These are phyloP conservation scores for Streptopelia turtur DNA, from an alignment of 2,797 vertebrate species.

Conservation along the genomic window DNA sequence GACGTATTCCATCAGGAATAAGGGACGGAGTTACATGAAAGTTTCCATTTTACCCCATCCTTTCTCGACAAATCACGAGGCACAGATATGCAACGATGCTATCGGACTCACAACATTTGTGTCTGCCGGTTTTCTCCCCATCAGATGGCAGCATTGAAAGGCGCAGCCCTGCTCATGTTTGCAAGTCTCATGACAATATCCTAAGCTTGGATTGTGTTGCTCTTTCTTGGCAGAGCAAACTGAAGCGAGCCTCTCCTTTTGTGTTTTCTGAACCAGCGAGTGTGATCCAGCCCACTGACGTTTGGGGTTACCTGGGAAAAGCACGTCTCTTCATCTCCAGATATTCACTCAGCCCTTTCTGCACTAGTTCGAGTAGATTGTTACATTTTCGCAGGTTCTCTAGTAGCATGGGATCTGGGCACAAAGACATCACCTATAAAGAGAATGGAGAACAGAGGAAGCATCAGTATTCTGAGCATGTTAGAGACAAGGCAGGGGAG, in stretches of 20 bases:
- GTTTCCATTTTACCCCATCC: background rate
- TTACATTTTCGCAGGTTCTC: conserved; percentile 85
- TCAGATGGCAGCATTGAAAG: conserved; percentile 59
- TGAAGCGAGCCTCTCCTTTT: background rate
- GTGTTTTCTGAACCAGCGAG: background rate
- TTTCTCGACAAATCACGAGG: background rate
- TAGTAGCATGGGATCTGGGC: conserved; percentile 83
- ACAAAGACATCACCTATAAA: conserved; percentile 87
- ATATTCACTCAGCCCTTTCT: conserved; percentile 92
- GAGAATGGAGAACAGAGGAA: background rate
- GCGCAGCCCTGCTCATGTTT: background rate
- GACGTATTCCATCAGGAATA: background rate
- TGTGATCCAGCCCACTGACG: background rate
- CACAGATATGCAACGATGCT: rapidly evolving
- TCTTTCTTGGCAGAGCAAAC: background rate
- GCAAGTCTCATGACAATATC: background rate
- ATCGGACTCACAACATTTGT: background rate
- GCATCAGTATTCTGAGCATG: conserved; percentile 23
- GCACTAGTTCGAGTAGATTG: conserved; percentile 85
- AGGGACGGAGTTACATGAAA: background rate
- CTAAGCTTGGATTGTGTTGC: background rate
- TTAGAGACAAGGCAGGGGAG: background rate
- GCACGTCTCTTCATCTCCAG: conserved; percentile 86
- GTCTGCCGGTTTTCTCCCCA: conserved; percentile 25
- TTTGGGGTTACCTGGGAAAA: conserved; percentile 83